Conservation (phyloP, 2,797 vertebrate species). For the Crenichthys baileyi region DNA sequence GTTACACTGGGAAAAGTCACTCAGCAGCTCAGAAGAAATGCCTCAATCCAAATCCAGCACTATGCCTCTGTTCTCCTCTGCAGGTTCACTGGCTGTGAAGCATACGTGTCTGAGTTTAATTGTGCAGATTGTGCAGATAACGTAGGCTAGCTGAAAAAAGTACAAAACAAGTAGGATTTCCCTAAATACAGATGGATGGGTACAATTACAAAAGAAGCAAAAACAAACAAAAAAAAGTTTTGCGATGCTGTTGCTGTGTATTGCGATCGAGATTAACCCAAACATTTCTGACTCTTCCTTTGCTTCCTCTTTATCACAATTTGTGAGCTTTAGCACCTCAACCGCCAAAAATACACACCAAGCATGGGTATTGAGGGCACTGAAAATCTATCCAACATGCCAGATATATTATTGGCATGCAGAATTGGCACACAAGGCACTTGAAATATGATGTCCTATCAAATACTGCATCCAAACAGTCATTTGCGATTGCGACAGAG, state of each 20-base stretch:
- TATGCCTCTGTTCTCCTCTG: background rate
- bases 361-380: background rate
- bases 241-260: background rate
- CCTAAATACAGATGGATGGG: background rate
- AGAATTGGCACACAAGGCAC: background rate
- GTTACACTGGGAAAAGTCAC: constrained; percentile 21
- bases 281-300: background rate
- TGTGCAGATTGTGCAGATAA: background rate
- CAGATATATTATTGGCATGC: background rate
- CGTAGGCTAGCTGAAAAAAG: constrained; percentile 2
- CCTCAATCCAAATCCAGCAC: background rate
- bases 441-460: background rate
- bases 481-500: background rate
- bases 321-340: background rate
- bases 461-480: background rate
- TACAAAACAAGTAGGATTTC: constrained; percentile 3
- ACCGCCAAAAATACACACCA: background rate
- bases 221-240: background rate
- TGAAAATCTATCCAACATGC: background rate
- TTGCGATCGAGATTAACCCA: background rate
- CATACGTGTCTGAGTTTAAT: constrained; percentile 22
- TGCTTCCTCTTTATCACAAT: background rate
- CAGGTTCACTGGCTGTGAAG: constrained; percentile 17
- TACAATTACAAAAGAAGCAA: background rate
- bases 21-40: constrained; percentile 22